Base-by-base conservation (phyloP, 2,113 vertebrate species). In the Oryzias curvinotus region DNA sequence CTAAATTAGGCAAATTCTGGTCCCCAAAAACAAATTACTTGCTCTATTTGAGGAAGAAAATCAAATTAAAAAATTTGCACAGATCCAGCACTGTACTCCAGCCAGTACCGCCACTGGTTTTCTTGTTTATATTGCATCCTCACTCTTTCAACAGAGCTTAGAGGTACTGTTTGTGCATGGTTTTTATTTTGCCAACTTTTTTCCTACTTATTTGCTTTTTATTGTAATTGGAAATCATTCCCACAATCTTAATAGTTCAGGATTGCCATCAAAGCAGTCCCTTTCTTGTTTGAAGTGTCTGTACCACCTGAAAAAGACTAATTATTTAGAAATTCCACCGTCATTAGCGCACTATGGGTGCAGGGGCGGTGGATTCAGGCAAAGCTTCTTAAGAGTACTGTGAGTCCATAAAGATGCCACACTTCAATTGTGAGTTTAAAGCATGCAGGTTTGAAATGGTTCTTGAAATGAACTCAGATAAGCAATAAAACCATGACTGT, bases 21-120 rank as follows among this genome's bases (percentile, higher is more conserved):
- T 82, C 78, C 82, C 78, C 75, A 84, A 82, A 36, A 91, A 89
- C 85, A 83, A 91, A 91, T 91, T 81, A 89, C 82, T 83, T 54
- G 86, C 87, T 90, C 87, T 91, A 86, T 91, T 91, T 90, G 84
- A 88, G 84, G 80, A 87, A 65, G 71, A 65, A 85, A 90, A 88
- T 91, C 82, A 75, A 90, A 89, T 89, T 84, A 87, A 72, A 75
- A 87, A 85, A 86, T 83, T 78, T 80, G 71, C 79, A 71, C 50
- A 60, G 65, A 84, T 81, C 71, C 86, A 84, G 54, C 58, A 81
- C 69, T 81, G 71, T 81, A 73, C 61, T 56, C 45, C 49, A 55
- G 73, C 76, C 75, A 65, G 68, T 63, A 81, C 77, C 77, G 68
- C 74, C 64, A 77, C 77, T 71, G 71, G 65, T 52, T 79, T 23